Evolutionary conservation across 2,113 vertebrate genomes (phyloP).

Genomic region (Phocoena phocoena): DNA sequence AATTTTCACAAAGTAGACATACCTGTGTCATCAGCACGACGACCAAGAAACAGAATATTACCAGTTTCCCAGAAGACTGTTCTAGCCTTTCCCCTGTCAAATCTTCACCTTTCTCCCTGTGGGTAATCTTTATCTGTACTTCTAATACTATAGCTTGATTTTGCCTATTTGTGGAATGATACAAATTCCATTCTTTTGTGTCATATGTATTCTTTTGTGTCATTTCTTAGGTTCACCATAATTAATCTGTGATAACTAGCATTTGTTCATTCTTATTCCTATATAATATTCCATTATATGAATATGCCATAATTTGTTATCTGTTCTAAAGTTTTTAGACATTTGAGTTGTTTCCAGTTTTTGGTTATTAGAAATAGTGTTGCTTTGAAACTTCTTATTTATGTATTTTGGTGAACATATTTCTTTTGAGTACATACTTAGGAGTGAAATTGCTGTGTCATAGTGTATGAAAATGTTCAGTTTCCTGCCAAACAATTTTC

Average conservation of each 20-base stretch:
- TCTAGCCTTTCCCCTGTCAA: not conserved
- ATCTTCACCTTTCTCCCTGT: not conserved
- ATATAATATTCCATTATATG: not conserved
- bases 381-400: not conserved
- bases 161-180: not conserved
- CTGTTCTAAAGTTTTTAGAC: not conserved
- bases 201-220: not conserved
- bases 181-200: not conserved
- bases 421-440: not conserved
- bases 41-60: not conserved
- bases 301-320: not conserved
- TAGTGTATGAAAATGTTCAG: not conserved
- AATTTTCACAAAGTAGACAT: not conserved
- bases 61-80: not conserved
- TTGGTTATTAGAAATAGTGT: not conserved
- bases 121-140: not conserved
- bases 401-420: not conserved
- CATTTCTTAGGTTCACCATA: not conserved
- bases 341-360: not conserved
- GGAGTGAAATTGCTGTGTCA: not conserved
- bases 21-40: not conserved
- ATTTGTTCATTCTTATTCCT: not conserved
- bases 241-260: not conserved
- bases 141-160: not conserved
- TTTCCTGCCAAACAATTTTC: not conserved